Conservation (phyloP, 2,888 invertebrate species). For the Orthosia incerta region DNA sequence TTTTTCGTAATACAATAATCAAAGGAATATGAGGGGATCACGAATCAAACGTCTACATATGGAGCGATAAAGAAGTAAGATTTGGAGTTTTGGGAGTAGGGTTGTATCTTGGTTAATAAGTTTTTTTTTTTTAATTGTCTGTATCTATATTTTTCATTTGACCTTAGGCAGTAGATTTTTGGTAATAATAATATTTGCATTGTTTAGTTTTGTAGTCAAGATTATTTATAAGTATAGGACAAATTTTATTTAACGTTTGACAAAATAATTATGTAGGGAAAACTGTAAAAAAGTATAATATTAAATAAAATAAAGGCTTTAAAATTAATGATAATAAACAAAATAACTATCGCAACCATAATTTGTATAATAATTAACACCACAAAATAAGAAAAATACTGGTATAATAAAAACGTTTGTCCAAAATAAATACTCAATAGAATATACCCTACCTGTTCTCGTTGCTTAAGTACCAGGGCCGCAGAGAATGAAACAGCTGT, state of each 20-base stretch:
- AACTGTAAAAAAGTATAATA: background rate
- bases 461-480: slow-evolving; percentile 75
- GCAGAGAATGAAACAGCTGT: slow-evolving; percentile 81
- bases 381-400: background rate
- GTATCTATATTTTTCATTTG: background rate
- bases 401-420: background rate
- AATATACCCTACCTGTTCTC: slow-evolving; percentile 57
- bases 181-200: background rate
- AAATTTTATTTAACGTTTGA: background rate
- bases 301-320: background rate
- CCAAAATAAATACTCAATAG: slow-evolving; percentile 26
- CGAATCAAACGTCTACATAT: slow-evolving; percentile 88
- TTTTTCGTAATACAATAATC: slow-evolving; percentile 89
- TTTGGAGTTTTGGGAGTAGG: slow-evolving; percentile 78
- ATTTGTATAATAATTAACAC: background rate
- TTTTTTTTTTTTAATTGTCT: slow-evolving; percentile 8
- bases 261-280: background rate
- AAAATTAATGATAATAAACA: background rate
- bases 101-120: slow-evolving; percentile 65
- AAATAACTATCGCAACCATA: background rate
- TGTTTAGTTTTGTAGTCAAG: background rate
- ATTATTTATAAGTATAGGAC: no score
- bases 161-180: background rate
- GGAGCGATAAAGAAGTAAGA: slow-evolving; percentile 85
- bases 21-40: slow-evolving; percentile 87